These are phyloP conservation scores for Gracilinanus agilis DNA, from an alignment of 2,113 vertebrate genomes.

Conservation along the genomic window DNA sequence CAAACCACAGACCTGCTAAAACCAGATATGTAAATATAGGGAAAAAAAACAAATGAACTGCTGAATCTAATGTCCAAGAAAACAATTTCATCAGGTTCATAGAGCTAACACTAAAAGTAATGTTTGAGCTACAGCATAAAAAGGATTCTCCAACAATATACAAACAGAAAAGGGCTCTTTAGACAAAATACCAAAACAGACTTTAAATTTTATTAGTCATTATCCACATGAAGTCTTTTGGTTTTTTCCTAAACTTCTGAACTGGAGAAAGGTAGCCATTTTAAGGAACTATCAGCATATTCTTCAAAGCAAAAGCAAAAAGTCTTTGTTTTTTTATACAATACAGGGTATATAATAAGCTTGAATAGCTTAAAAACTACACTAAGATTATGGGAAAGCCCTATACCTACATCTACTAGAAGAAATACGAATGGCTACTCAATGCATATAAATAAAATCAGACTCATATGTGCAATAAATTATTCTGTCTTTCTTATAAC, in stretches of 20 bases:
- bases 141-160: neutral
- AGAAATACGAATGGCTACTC: neutral
- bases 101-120: neutral
- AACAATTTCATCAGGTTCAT: neutral
- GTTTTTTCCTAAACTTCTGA: neutral
- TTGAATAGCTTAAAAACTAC: neutral
- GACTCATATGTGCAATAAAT: neutral
- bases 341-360: neutral
- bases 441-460: conserved; percentile 36
- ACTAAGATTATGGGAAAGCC: neutral
- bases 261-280: conserved; percentile 3
- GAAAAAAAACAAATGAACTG: neutral
- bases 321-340: neutral
- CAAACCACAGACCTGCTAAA: neutral
- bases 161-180: neutral
- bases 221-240: neutral
- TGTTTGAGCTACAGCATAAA: neutral
- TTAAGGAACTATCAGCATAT: neutral
- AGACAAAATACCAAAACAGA: neutral
- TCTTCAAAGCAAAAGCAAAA: conserved; percentile 5
- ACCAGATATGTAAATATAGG: neutral
- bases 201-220: neutral
- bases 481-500: neutral
- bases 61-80: neutral
- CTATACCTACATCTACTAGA: neutral